Conservation (phyloP, 2,113 vertebrate genomes). For the Osmerus eperlanus region DNA sequence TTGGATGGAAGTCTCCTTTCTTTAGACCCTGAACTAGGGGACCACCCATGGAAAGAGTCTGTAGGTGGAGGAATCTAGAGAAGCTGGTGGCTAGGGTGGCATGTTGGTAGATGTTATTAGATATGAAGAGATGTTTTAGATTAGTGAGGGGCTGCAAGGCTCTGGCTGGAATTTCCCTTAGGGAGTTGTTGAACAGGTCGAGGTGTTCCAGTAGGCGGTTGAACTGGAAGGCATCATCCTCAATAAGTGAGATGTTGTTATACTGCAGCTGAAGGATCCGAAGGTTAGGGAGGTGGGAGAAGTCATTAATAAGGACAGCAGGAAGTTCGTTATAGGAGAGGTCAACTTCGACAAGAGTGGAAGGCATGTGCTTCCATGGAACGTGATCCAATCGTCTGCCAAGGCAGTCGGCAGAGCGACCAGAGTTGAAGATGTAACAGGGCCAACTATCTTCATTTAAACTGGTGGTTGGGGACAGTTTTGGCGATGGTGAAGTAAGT, state of each 20-base stretch:
- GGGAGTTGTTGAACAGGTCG: conserved; percentile 80
- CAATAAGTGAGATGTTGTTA: conserved; percentile 76
- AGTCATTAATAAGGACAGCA: conserved; percentile 50
- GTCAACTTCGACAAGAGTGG: conserved; percentile 63
- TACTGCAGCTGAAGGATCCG: conserved; percentile 61
- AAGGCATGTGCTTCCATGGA: conserved; percentile 64
- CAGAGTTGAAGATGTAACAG: conserved; percentile 50
- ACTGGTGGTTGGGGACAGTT: neutral
- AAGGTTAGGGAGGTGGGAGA: conserved; percentile 59
- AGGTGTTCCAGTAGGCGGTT: conserved; percentile 70
- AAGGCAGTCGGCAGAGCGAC: conserved; percentile 65
- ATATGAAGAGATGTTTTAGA: conserved; percentile 68
- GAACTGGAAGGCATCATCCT: conserved; percentile 61
- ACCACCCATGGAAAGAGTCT: conserved; percentile 74
- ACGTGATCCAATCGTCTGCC: conserved; percentile 63
- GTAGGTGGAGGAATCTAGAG: conserved; percentile 54
- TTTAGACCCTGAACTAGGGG: conserved; percentile 62
- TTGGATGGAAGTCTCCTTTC: conserved; percentile 59
- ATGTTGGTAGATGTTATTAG: conserved; percentile 76
- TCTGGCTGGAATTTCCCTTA: conserved; percentile 64
- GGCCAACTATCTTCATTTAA: neutral
- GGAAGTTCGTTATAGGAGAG: conserved; percentile 76
- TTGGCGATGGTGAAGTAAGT: conserved; percentile 23
- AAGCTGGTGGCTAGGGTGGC: conserved; percentile 61
- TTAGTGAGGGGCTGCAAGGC: conserved; percentile 62